Evolutionary conservation across 2,888 invertebrate species (phyloP), one percentile per base, ranked within the genome.

Genomic region (Gryllus longicercus): DNA sequence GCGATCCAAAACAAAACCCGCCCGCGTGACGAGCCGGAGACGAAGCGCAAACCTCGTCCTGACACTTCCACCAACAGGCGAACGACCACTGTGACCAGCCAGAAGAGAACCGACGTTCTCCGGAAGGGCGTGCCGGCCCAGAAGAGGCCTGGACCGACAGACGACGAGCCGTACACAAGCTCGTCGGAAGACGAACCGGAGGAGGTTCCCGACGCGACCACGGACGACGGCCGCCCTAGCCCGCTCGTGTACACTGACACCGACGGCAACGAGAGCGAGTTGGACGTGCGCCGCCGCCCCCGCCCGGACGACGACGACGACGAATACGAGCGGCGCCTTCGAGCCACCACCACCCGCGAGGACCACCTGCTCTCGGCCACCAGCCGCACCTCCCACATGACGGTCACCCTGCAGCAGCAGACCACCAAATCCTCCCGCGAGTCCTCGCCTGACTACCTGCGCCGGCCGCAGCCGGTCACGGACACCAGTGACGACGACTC

Each of bases 371-470:
- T 82, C 11, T 80, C 82, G 11, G 79, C 81, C n/a, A 78, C 50
- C 11, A 51, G 50, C 16, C 10, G 78, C 51, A 11, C 21, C 23
- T 63, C 63, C 77, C 75, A 75, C 79, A 11, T 74, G 75, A 51
- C 63, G 23, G 77, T n/a, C 76, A 78, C 25, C 80, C 80, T 38
- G 80, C 77, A 12, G 76, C 76, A 8, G 77, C 76, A 8, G 77
- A n/a, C 63, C 10, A 63, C 93, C 0, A 93, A 92, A 86, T 94
- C 94, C 78, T 93, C 94, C 0, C 87, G 94, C 23, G 94, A 94
- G 86, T 92, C 92, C 78, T 93, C 93, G 8, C 94, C 94, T 0
- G 93, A 93, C 85, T 90, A 91, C 82, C 90, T 93, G 80, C 91
- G 92, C 84, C 93, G 80, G 14, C 82, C 93, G 0, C 90, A 91